A percentile compares a stretch with the other conserved stretches of the same genome.
Conservation (phyloP, 2,888 invertebrate species). For the Scaptomyza tumidula region DNA sequence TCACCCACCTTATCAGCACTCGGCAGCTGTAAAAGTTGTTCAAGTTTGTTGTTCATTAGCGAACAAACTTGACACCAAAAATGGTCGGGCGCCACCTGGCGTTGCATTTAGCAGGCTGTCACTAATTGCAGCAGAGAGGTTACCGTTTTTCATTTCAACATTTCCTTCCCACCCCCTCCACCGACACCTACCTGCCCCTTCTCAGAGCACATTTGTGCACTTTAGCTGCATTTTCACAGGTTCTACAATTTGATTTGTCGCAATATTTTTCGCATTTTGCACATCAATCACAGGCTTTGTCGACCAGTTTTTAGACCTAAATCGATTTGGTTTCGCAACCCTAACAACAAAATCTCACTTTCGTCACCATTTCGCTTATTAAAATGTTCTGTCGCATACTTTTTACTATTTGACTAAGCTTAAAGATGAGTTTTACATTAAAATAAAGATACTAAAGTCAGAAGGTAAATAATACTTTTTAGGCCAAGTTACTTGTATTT, state of each 20-base stretch:
- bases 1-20: not conserved
- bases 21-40: constrained; percentile 45
- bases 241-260: constrained; percentile 68
- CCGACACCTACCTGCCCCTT: too few species aligned
- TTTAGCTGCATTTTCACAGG: too few species aligned
- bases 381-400: not conserved
- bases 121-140: constrained; percentile 55
- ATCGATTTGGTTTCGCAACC: constrained; percentile 33
- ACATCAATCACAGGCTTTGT: constrained; percentile 54
- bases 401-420: too few species aligned
- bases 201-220: too few species aligned
- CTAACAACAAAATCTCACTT: not conserved
- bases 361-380: constrained; percentile 24
- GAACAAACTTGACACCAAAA: constrained; percentile 55
- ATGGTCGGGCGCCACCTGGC: constrained; percentile 42
- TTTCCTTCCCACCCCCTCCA: too few species aligned
- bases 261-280: constrained; percentile 69
- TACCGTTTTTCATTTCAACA: constrained; percentile 15
- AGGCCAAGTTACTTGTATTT: too few species aligned
- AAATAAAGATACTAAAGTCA: too few species aligned
- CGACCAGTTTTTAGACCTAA: constrained; percentile 31
- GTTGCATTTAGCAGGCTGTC: constrained; percentile 44
- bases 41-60: constrained; percentile 76
- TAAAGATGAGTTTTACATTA: too few species aligned
- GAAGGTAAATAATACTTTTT: too few species aligned